phyloP scores from a whole-genome alignment of 2,888 invertebrate species.

The Drosophila buzzatii region DNA sequence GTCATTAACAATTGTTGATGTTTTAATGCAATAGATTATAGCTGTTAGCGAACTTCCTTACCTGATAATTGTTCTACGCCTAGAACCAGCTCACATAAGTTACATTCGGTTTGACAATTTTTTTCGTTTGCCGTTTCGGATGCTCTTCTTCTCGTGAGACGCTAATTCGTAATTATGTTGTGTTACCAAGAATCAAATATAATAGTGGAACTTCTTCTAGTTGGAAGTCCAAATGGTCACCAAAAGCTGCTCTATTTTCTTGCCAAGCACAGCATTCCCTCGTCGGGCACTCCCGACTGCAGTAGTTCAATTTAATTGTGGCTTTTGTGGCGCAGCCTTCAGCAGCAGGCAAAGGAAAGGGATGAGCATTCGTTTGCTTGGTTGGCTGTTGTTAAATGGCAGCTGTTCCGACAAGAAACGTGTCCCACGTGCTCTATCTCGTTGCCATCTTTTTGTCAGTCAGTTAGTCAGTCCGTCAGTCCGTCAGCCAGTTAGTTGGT shows the following conservation, averaged over 20 bases:
- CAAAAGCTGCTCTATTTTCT: background rate
- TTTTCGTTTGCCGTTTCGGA: too few species aligned
- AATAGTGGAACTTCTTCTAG: background rate
- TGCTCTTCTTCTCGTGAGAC: too few species aligned
- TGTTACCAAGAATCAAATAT: too few species aligned
- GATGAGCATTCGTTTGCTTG: conserved; percentile 3
- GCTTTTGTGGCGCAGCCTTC: conserved; percentile 25
- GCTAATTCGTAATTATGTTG: too few species aligned
- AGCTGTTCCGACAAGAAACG: conserved; percentile 41
- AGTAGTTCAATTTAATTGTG: conserved; percentile 17
- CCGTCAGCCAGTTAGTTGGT: conserved; percentile 12
- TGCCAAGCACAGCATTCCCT: background rate
- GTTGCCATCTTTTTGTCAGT: conserved; percentile 51
- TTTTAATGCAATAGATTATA: too few species aligned
- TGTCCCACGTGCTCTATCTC: conserved; percentile 69
- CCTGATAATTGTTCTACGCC: too few species aligned
- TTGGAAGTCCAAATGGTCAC: too few species aligned
- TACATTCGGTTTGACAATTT: too few species aligned
- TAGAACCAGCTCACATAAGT: too few species aligned
- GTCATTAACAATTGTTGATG: too few species aligned
- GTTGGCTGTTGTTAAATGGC: conserved; percentile 57
- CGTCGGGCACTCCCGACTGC: background rate
- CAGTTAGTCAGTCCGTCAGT: conserved; percentile 16
- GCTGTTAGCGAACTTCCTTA: too few species aligned
- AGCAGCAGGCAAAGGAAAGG: background rate